Evolutionary conservation across 2,113 vertebrate genomes (phyloP).

Genomic region (Dolichotis patagonum): DNA sequence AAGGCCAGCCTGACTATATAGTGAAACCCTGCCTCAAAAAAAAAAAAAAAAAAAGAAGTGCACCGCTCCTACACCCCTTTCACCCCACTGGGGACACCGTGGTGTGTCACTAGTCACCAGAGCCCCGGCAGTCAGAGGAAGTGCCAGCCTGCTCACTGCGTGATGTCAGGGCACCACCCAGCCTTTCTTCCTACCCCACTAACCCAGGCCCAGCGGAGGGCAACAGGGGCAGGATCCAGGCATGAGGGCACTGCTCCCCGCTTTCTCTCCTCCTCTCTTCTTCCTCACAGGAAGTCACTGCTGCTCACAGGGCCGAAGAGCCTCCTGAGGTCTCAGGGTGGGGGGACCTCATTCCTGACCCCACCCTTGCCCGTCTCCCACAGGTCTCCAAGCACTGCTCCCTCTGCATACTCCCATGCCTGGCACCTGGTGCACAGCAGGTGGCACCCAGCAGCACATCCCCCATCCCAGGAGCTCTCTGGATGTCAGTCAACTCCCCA

Average conservation of each 20-base stretch:
- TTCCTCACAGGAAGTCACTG: not conserved
- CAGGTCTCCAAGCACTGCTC: not conserved
- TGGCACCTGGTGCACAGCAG: not conserved
- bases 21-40: too few relatives aligned
- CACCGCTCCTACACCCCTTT: not conserved
- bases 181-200: not conserved
- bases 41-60: too few relatives aligned
- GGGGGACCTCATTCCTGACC: too few relatives aligned
- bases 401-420: not conserved
- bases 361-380: too few relatives aligned
- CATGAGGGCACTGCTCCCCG: not conserved
- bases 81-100: not conserved
- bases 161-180: constrained; percentile 10
- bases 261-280: not conserved
- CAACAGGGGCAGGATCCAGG: not conserved
- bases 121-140: constrained; percentile 48
- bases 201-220: not conserved
- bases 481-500: not conserved
- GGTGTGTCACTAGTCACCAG: too few relatives aligned
- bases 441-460: not conserved
- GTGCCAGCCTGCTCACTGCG: not conserved
- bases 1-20: too few relatives aligned
- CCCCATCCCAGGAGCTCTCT: not conserved
- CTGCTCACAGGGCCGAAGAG: not conserved
- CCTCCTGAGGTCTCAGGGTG: not conserved